phyloP scores from a whole-genome alignment of 2,888 invertebrate genomes.

The Corbicula japonica region DNA sequence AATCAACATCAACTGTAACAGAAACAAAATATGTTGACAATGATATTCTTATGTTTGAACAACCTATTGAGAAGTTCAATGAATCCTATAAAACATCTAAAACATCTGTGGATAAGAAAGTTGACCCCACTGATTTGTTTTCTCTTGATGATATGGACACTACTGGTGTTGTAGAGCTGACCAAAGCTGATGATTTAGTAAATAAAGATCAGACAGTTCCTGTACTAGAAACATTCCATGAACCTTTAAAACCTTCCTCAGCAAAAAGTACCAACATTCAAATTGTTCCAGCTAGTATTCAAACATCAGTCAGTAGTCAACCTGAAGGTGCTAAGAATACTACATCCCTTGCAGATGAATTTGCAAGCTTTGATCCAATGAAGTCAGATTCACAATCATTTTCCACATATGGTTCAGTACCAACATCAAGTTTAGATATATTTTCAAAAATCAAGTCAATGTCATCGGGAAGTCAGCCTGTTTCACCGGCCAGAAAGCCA shows the following conservation, averaged over 20 bases:
- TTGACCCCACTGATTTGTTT: neutral
- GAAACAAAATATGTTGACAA: slow-evolving; percentile 23
- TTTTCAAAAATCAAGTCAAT: slow-evolving; percentile 63
- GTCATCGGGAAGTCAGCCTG: slow-evolving; percentile 49
- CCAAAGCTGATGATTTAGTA: too few relatives aligned
- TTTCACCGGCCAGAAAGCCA: slow-evolving; percentile 55
- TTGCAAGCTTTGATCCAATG: slow-evolving; percentile 65
- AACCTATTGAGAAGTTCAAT: slow-evolving; percentile 34
- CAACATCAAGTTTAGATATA: slow-evolving; percentile 52
- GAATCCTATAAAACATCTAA: neutral
- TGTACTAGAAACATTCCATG: slow-evolving; percentile 14
- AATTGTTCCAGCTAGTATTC: neutral
- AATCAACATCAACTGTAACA: neutral
- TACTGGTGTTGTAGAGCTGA: neutral
- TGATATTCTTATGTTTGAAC: slow-evolving; percentile 54
- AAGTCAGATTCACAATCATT: slow-evolving; percentile 35
- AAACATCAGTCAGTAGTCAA: neutral
- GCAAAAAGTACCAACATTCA: slow-evolving; percentile 1
- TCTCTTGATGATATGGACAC: slow-evolving; percentile 1
- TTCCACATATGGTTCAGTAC: slow-evolving; percentile 36
- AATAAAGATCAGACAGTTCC: slow-evolving; percentile 7
- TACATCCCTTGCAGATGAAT: slow-evolving; percentile 54
- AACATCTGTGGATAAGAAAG: neutral
- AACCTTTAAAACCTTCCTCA: slow-evolving; percentile 29
- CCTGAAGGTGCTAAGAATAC: slow-evolving; percentile 5